Percentiles rank a stretch among this genome's conserved stretches.
phyloP scores from a whole-genome alignment of 2,113 vertebrate genomes.

The Sisor rabdophorus region DNA sequence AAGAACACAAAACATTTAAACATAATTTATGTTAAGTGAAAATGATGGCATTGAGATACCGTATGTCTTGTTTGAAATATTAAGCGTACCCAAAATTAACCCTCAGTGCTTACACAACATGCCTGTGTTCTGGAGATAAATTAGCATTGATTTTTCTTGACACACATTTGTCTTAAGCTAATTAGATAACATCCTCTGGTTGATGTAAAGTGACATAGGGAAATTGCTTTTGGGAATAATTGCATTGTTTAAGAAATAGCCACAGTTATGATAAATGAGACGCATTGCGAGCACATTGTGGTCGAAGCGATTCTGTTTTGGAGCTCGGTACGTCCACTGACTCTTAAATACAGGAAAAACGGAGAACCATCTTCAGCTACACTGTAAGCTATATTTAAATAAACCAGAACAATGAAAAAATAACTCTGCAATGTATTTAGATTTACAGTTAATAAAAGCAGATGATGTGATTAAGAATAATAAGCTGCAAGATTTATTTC shows the following conservation, averaged over 20 bases:
- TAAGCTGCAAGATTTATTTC: slow-evolving; percentile 19
- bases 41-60: not conserved
- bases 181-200: slow-evolving; percentile 32
- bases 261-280: slow-evolving; percentile 21
- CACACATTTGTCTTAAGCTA: slow-evolving; percentile 31
- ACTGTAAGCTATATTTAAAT: no score
- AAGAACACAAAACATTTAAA: not conserved
- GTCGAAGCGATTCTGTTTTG: slow-evolving; percentile 16
- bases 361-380: slow-evolving; percentile 30
- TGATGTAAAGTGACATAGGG: slow-evolving; percentile 13
- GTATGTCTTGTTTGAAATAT: not conserved
- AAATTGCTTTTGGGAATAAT: slow-evolving; percentile 35
- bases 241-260: not conserved
- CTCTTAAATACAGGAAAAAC: slow-evolving; percentile 9
- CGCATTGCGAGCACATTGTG: not conserved
- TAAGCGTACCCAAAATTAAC: not conserved
- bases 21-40: not conserved
- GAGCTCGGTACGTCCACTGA: not conserved
- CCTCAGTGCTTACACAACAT: not conserved
- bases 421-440: slow-evolving; percentile 24
- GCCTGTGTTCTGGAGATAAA: slow-evolving; percentile 19
- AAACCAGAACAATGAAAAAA: no score
- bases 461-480: not conserved
- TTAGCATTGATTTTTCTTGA: slow-evolving; percentile 30
- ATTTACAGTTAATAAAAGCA: not conserved